A percentile compares a stretch with the other conserved stretches of the same genome.
phyloP scores from a whole-genome alignment of 2,888 invertebrate species.

The Drosophila buzzatii region DNA sequence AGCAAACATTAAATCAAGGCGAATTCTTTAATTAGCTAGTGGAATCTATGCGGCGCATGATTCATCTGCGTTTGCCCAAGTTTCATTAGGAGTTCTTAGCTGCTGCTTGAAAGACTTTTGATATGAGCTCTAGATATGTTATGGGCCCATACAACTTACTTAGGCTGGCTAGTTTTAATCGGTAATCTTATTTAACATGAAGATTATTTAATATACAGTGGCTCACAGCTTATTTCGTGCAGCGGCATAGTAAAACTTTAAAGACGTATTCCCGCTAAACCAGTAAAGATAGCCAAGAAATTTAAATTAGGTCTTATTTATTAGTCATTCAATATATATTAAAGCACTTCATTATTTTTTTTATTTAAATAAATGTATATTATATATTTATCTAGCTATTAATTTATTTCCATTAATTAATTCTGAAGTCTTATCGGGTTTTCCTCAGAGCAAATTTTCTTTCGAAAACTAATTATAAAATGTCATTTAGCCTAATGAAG shows the following conservation, averaged over 20 bases:
- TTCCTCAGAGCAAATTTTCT: conserved; percentile 19
- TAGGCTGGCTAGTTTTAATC: not conserved
- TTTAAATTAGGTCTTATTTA: too few species aligned
- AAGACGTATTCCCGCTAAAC: too few species aligned
- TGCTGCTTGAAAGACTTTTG: not conserved
- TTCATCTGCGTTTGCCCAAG: too few species aligned
- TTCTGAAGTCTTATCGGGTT: conserved; percentile 22
- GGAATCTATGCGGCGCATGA: not conserved
- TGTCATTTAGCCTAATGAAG: conserved; percentile 50
- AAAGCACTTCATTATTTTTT: too few species aligned
- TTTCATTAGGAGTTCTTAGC: not conserved
- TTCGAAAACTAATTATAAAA: conserved; percentile 53
- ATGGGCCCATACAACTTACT: not conserved
- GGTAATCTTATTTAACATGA: too few species aligned
- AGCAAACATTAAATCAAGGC: not conserved
- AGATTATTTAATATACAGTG: not conserved
- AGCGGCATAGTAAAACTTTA: too few species aligned
- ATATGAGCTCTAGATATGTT: not conserved
- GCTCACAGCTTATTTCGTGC: too few species aligned
- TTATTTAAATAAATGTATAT: too few species aligned
- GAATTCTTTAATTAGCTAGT: not conserved
- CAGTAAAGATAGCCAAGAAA: too few species aligned
- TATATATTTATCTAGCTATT: not conserved
- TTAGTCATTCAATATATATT: too few species aligned
- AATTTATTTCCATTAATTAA: not conserved